A percentile compares a stretch with the other conserved stretches of the same genome.
Conservation (phyloP, 1,140 invertebrate species). For the Pollicipes pollicipes region DNA sequence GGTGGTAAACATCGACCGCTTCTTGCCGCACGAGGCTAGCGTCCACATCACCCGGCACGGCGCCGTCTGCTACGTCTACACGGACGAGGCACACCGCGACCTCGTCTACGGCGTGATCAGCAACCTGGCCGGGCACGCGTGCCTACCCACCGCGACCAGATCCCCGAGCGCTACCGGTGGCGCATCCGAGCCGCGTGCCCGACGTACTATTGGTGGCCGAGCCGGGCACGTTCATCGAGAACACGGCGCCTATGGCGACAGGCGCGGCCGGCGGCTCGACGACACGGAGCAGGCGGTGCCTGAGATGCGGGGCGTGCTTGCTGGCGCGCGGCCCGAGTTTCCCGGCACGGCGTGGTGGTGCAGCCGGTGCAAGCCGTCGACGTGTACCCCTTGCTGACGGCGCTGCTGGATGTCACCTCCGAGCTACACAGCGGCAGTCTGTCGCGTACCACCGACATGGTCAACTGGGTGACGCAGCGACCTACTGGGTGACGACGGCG, state of each 20-base stretch:
- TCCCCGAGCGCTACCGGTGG: not conserved
- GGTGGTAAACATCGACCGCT: not conserved
- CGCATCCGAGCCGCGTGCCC: not conserved
- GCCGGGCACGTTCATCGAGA: not conserved
- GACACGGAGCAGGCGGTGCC: not conserved
- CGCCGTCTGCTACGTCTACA: not conserved
- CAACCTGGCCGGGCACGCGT: not conserved
- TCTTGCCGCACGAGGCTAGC: not conserved
- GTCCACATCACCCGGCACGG: not conserved
- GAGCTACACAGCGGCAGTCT: not conserved
- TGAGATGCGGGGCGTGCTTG: not conserved
- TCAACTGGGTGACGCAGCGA: not conserved
- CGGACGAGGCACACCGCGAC: not conserved
- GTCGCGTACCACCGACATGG: not conserved
- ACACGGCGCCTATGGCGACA: not conserved
- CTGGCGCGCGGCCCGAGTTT: not conserved
- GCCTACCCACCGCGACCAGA: not conserved
- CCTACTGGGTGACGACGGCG: not conserved
- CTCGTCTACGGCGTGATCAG: not conserved
- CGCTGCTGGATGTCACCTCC: not conserved
- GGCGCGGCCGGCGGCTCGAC: not conserved
- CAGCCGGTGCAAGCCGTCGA: not conserved
- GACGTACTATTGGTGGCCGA: not conserved
- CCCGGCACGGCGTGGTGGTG: not conserved
- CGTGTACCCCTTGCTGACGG: not conserved